A percentile compares a stretch with the other conserved stretches of the same genome.
These are phyloP conservation scores for Osmoderma eremita DNA, from an alignment of 2,888 invertebrate species.

Conservation along the genomic window DNA sequence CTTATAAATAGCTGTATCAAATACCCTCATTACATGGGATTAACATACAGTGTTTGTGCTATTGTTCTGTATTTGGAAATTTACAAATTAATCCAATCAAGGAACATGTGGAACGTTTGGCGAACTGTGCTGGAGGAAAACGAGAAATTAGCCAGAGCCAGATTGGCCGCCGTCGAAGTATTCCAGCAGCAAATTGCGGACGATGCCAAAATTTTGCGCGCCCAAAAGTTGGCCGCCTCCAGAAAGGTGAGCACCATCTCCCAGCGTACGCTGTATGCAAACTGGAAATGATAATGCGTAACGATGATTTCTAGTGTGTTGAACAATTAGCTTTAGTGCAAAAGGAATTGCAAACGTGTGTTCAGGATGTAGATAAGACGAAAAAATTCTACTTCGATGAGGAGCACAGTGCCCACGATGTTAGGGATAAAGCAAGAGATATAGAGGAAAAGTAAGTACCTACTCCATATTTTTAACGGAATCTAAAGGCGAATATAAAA, in stretches of 20 bases:
- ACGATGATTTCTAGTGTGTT: slow-evolving; percentile 69
- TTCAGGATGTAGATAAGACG: slow-evolving; percentile 91
- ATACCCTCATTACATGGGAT: not conserved
- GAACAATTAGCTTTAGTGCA: slow-evolving; percentile 87
- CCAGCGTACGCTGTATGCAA: not conserved
- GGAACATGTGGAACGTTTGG: slow-evolving; percentile 99
- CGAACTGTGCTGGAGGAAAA: slow-evolving; percentile 94
- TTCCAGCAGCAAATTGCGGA: slow-evolving; percentile 96
- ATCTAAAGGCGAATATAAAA: no score
- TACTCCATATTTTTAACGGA: not conserved
- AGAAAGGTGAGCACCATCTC: slow-evolving; percentile 71
- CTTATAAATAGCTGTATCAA: no score
- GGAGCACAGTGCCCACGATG: slow-evolving; percentile 95
- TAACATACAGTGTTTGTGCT: slow-evolving; percentile 29
- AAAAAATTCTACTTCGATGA: slow-evolving; percentile 96
- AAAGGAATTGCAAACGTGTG: slow-evolving; percentile 87
- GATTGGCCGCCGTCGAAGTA: slow-evolving; percentile 92
- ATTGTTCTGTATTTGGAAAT: slow-evolving; percentile 9
- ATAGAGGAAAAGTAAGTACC: slow-evolving; percentile 87
- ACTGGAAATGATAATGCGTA: slow-evolving; percentile 2
- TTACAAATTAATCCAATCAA: slow-evolving; percentile 58
- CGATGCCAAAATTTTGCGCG: slow-evolving; percentile 85
- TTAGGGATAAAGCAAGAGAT: slow-evolving; percentile 92
- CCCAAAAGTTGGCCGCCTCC: slow-evolving; percentile 83
- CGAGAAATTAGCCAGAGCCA: slow-evolving; percentile 89